These are phyloP conservation scores for Cheilosia grossa DNA, from an alignment of 2,888 invertebrate genomes.

Conservation along the genomic window DNA sequence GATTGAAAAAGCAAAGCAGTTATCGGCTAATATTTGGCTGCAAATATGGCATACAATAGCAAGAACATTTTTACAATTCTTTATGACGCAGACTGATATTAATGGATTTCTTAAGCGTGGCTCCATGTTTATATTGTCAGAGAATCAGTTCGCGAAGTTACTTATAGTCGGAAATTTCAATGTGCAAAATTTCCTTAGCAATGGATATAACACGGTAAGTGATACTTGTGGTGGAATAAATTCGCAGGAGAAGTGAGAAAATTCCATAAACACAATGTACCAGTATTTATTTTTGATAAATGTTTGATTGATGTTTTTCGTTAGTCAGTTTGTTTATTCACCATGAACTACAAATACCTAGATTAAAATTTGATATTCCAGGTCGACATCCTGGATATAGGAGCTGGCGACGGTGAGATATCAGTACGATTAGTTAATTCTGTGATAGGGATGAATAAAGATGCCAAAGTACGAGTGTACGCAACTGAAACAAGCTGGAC, in stretches of 20 bases:
- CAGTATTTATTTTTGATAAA: too few species aligned
- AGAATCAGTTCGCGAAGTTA: conserved; percentile 88
- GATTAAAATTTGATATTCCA: conserved; percentile 73
- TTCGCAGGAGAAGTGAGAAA: too few species aligned
- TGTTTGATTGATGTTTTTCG: too few species aligned
- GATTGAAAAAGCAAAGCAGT: conserved; percentile 81
- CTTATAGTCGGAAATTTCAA: conserved; percentile 80
- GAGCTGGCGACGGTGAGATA: conserved; percentile 98
- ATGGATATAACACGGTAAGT: conserved; percentile 77
- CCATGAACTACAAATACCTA: background rate
- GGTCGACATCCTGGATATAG: conserved; percentile 90
- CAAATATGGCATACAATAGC: conserved; percentile 96
- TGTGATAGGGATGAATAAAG: conserved; percentile 87
- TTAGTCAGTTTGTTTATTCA: too few species aligned
- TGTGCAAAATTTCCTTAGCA: conserved; percentile 70
- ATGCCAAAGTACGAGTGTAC: conserved; percentile 87
- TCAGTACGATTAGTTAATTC: conserved; percentile 89
- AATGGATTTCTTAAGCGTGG: conserved; percentile 97
- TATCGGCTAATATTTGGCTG: conserved; percentile 86
- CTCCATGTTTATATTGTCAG: conserved; percentile 98
- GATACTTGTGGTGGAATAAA: background rate
- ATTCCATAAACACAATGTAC: background rate
- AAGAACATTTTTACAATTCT: conserved; percentile 92
- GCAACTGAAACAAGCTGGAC: conserved; percentile 96
- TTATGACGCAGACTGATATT: conserved; percentile 97